Evolutionary conservation across 2,113 vertebrate species (phyloP), one percentile per base, ranked within the genome.

Genomic region (Zosterops pallidus): DNA sequence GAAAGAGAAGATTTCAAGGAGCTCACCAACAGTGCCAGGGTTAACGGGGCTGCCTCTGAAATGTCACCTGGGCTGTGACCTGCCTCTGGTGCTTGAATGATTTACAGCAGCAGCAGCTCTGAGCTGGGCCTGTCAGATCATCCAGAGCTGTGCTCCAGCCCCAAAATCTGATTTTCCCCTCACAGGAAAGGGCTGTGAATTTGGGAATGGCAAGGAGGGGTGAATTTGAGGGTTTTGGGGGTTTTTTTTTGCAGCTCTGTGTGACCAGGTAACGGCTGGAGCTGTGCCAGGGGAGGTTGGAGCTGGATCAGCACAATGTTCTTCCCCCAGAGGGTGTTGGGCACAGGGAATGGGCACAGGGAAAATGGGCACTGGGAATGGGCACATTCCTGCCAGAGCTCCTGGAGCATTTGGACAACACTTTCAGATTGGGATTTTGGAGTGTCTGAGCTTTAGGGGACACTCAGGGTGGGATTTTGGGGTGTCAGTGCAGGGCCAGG

Each of bases 331-430:
- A 57, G 50, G 70, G 24, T 35, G 42, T 1, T 49, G 22, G 39
- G 44, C 44, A 44, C 44, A 19, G 19, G 44, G 44, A 44, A 44
- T 28, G 83, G 70, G 3, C 29, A 20, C 52, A 2, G 37, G 37
- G 37, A 37, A 37, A 37, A 37, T 37, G 37, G 37, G 37, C 37
- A 37, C 44, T 8, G 44, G 44, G 18, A 46, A 46, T 28, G 83
- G 70, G 3, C 29, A 20, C 52, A 2, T 17, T 47, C 18, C 69
- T 53, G 47, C 26, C 59, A 49, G 35, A 52, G 71, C 83, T 68
- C 62, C 26, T 15, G 83, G 33, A 33, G 25, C 2, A 0, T 11
- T 42, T 11, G 83, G 71, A 14, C 35, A 23, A 2, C 1, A 0
- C 81, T 63, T 10, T 12, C 25, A 35, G 69, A 4, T 5, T 31